Percentiles rank a stretch among this genome's conserved stretches.
phyloP scores from a whole-genome alignment of 2,113 vertebrate genomes.

The Phyllopteryx taeniolatus region DNA sequence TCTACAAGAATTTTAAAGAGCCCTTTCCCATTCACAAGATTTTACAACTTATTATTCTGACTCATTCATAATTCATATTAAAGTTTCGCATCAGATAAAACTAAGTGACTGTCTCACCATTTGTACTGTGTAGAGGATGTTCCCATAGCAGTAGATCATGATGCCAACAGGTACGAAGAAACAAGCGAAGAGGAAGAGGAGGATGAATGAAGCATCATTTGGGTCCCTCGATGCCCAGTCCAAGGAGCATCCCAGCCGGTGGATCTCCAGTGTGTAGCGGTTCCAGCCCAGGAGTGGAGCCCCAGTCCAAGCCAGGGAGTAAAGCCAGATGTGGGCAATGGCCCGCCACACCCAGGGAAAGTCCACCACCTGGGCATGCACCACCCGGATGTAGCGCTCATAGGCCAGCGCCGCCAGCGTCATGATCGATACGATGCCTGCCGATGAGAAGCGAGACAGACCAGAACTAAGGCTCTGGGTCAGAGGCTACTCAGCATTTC shows the following conservation, averaged over 20 bases:
- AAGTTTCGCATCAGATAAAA: not conserved
- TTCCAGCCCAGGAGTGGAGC: conserved; percentile 91
- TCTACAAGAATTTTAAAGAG: not conserved
- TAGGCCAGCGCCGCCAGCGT: conserved; percentile 86
- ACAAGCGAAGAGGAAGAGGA: conserved; percentile 87
- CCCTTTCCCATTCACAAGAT: conserved; percentile 1
- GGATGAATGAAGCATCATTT: conserved; percentile 84
- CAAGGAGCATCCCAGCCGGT: conserved; percentile 84
- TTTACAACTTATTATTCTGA: not conserved
- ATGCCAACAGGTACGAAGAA: conserved; percentile 84
- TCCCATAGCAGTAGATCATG: conserved; percentile 90
- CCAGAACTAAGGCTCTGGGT: conserved; percentile 31
- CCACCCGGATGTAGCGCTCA: conserved; percentile 87
- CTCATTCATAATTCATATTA: conserved; percentile 6
- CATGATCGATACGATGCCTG: conserved; percentile 90
- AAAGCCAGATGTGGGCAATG: conserved; percentile 89
- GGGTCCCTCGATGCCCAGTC: conserved; percentile 88
- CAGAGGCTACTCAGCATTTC: conserved; percentile 29
- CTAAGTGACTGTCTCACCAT: conserved; percentile 77
- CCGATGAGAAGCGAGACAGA: conserved; percentile 14
- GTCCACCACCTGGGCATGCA: conserved; percentile 85
- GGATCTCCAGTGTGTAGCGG: conserved; percentile 86
- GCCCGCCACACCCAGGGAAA: conserved; percentile 88
- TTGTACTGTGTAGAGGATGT: conserved; percentile 85
- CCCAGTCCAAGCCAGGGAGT: conserved; percentile 89